phyloP scores from a whole-genome alignment of 2,888 invertebrate species.

The Chrysopilus asiliformis region DNA sequence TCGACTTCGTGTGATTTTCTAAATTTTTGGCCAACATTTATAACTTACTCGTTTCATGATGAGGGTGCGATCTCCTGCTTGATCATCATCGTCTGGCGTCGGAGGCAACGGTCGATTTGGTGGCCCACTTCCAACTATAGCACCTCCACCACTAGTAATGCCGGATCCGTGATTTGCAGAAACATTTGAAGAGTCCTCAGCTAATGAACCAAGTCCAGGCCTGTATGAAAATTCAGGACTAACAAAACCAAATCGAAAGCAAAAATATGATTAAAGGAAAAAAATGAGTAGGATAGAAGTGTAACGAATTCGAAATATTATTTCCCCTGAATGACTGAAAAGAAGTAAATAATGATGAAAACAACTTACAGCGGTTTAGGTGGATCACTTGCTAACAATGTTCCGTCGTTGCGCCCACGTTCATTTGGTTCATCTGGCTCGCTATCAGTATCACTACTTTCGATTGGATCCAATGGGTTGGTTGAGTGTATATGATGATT shows the following conservation, averaged over 20 bases:
- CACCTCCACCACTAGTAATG: too few species aligned
- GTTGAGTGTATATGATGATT: constrained; percentile 33
- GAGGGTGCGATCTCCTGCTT: constrained; percentile 70
- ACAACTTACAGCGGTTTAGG: constrained; percentile 85
- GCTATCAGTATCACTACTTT: constrained; percentile 67
- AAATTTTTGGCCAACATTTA: too few species aligned
- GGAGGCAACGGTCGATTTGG: constrained; percentile 90
- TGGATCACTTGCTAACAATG: constrained; percentile 88
- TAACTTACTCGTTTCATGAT: constrained; percentile 81
- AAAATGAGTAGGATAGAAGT: constrained; percentile 17
- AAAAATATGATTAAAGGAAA: constrained; percentile 20
- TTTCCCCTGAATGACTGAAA: constrained; percentile 8
- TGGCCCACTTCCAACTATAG: too few species aligned
- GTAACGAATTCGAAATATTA: constrained; percentile 17
- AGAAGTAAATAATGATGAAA: constrained; percentile 15
- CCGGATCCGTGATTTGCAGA: constrained; percentile 38
- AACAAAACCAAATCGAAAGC: constrained; percentile 33
- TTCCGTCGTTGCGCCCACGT: constrained; percentile 78
- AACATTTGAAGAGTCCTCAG: constrained; percentile 38
- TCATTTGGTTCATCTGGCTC: constrained; percentile 73
- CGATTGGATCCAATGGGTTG: constrained; percentile 50
- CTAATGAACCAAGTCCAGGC: constrained; percentile 52
- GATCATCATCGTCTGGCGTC: constrained; percentile 85
- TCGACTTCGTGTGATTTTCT: too few species aligned
- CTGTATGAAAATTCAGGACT: constrained; percentile 76